A percentile compares a stretch with the other conserved stretches of the same genome.
phyloP scores from a whole-genome alignment of 1,140 invertebrate genomes.

The Drosophila kikkawai region DNA sequence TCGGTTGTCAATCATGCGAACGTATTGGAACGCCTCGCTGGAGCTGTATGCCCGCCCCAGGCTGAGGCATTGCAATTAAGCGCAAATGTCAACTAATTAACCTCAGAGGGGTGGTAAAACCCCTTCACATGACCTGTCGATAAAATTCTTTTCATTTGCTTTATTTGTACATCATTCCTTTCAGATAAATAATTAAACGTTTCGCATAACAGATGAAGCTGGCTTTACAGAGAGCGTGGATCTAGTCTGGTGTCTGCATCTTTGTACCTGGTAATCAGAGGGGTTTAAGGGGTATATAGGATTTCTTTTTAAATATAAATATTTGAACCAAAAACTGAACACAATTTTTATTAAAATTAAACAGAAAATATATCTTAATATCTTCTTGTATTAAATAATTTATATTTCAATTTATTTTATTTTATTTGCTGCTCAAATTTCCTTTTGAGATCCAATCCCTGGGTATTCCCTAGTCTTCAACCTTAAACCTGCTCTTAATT shows the following conservation, averaged over 20 bases:
- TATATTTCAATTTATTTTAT: background rate
- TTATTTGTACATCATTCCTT: constrained; percentile 58
- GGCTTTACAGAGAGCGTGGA: constrained; percentile 68
- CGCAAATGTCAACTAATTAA: constrained; percentile 84
- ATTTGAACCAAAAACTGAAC: background rate
- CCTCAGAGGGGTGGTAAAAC: constrained; percentile 39
- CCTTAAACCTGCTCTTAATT: background rate
- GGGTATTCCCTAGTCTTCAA: background rate
- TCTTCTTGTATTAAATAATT: background rate
- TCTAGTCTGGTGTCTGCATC: constrained; percentile 47
- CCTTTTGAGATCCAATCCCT: too few relatives aligned
- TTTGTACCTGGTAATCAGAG: constrained; percentile 1
- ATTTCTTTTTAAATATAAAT: background rate
- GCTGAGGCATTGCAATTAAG: constrained; percentile 72
- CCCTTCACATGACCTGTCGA: constrained; percentile 26
- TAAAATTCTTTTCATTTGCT: constrained; percentile 38
- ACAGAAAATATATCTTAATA: background rate
- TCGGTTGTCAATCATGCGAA: constrained; percentile 68
- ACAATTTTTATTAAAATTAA: background rate
- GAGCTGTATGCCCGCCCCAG: constrained; percentile 42
- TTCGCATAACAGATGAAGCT: constrained; percentile 83
- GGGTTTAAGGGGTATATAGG: background rate
- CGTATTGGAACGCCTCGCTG: constrained; percentile 50
- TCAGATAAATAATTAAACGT: constrained; percentile 84
- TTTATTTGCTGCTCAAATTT: too few relatives aligned